Evolutionary conservation across 2,888 invertebrate species (phyloP).

Genomic region (Melitaea athalia): DNA sequence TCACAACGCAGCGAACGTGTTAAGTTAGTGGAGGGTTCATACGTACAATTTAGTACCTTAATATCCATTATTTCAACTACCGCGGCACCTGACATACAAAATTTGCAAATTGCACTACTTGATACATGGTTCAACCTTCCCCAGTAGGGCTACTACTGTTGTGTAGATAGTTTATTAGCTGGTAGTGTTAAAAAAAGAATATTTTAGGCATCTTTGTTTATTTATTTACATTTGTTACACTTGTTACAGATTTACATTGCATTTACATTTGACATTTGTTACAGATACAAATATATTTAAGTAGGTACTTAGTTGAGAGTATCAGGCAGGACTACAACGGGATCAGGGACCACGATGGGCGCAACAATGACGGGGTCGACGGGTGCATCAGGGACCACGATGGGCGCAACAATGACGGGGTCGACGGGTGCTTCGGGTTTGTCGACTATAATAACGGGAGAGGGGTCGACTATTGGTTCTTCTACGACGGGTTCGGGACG

Average conservation of each 20-base stretch:
- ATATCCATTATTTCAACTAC: too few species aligned
- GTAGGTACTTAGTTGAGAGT: constrained; percentile 23
- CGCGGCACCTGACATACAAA: too few species aligned
- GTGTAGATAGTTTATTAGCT: not conserved
- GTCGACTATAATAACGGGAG: constrained; percentile 33
- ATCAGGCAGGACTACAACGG: constrained; percentile 27
- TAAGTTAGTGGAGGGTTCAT: too few species aligned
- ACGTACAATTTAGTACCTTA: too few species aligned
- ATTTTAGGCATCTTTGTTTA: not conserved
- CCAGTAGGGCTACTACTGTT: not conserved
- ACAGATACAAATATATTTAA: not conserved
- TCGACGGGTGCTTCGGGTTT: not conserved
- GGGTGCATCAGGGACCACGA: not conserved
- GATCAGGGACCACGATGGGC: constrained; percentile 20
- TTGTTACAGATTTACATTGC: not conserved
- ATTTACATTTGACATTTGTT: too few species aligned
- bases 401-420: not conserved
- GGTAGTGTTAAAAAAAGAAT: too few species aligned
- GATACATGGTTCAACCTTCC: too few species aligned
- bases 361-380: not conserved
- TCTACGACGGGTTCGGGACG: not conserved
- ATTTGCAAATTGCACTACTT: too few species aligned
- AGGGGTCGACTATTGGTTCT: constrained; percentile 28
- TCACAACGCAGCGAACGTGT: too few species aligned
- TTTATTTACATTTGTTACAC: not conserved